These are phyloP conservation scores for Ochotona curzoniae DNA, from an alignment of 2,113 vertebrate genomes.

Conservation along the genomic window DNA sequence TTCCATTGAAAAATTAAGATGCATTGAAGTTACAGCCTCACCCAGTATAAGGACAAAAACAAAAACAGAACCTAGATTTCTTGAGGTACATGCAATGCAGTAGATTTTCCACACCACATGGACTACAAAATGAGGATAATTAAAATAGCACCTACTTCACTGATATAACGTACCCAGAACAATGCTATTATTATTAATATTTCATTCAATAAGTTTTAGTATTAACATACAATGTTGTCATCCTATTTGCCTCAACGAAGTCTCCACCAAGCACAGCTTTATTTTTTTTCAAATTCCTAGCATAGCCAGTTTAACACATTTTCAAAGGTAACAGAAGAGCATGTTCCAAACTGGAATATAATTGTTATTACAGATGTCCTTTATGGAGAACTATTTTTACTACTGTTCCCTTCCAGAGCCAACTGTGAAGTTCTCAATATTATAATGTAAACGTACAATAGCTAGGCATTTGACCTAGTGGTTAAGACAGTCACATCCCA, in stretches of 20 bases:
- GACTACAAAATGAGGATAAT: constrained; percentile 27
- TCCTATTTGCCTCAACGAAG: constrained; percentile 14
- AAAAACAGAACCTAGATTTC: neutral
- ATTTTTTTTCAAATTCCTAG: constrained; percentile 56
- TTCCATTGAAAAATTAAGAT: constrained; percentile 18
- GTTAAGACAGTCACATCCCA: too few species aligned
- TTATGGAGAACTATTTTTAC: constrained; percentile 15
- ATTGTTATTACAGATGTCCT: neutral
- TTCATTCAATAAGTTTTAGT: constrained; percentile 5
- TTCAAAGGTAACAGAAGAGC: constrained; percentile 39
- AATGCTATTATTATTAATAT: constrained; percentile 15
- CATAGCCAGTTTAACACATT: neutral
- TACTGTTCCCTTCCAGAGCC: constrained; percentile 39
- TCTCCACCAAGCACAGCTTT: constrained; percentile 34
- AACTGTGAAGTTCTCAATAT: neutral
- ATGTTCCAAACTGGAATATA: constrained; percentile 47
- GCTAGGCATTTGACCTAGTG: constrained; percentile 18
- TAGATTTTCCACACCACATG: neutral
- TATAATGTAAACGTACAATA: constrained; percentile 18
- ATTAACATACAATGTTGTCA: constrained; percentile 32
- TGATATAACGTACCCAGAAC: constrained; percentile 43
- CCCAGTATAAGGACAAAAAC: neutral
- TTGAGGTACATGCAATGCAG: neutral
- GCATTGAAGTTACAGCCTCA: neutral
- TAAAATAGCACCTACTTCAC: neutral